A percentile compares a stretch with the other conserved stretches of the same genome.
These are phyloP conservation scores for Dendrolimus pini DNA, from an alignment of 2,888 invertebrate genomes.

Conservation along the genomic window DNA sequence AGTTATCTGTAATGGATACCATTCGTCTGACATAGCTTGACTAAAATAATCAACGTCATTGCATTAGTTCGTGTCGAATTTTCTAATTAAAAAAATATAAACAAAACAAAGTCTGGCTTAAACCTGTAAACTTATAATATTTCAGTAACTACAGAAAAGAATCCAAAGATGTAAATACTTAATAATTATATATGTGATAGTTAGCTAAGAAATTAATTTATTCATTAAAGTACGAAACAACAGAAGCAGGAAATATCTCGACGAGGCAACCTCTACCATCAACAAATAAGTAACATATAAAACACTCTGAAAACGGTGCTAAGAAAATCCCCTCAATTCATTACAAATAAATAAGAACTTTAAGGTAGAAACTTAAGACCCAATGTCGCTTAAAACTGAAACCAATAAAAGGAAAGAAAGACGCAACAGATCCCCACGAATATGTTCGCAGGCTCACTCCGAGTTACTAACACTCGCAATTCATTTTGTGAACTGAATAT, in stretches of 20 bases:
- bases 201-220: conserved; percentile 1
- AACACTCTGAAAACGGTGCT: conserved; percentile 48
- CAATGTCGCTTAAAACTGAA: conserved; percentile 43
- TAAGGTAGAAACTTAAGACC: conserved; percentile 50
- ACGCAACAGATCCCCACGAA: conserved; percentile 72
- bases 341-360: conserved; percentile 49
- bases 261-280: conserved; percentile 39
- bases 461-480: conserved; percentile 76
- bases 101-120: no score
- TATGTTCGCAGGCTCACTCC: conserved; percentile 74
- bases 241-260: conserved; percentile 43
- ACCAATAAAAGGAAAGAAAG: conserved; percentile 63
- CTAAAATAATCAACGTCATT: no score
- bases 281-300: conserved; percentile 56
- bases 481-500: conserved; percentile 76
- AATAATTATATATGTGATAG: no score
- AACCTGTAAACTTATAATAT: no score
- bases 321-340: conserved; percentile 36
- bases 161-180: no score
- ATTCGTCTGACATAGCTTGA: no score
- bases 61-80: no score
- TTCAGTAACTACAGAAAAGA: no score
- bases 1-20: neutral
- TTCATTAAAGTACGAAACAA: conserved; percentile 43
- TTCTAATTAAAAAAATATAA: no score